phyloP scores from a whole-genome alignment of 2,113 vertebrate species.

The Agapornis roseicollis region DNA sequence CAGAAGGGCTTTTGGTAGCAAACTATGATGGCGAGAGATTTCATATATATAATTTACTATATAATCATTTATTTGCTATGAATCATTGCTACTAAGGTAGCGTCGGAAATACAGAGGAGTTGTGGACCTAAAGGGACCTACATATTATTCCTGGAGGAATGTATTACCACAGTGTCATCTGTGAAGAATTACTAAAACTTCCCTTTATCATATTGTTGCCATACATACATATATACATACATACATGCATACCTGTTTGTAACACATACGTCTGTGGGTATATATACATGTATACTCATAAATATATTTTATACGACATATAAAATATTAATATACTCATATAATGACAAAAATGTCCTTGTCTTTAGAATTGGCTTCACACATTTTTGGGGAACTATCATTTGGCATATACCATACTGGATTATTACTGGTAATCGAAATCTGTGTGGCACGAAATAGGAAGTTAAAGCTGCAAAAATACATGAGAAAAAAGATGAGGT shows the following conservation, averaged over 20 bases:
- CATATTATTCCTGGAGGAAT: not conserved
- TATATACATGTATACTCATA: not conserved
- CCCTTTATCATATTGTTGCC: not conserved
- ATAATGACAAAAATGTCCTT: not conserved
- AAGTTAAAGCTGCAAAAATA: not conserved
- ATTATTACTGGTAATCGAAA: not conserved
- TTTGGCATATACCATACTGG: not conserved
- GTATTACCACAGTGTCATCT: not conserved
- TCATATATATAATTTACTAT: not conserved
- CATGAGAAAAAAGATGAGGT: not conserved
- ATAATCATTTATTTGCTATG: not conserved
- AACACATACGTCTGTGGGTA: not conserved
- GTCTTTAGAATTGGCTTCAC: not conserved
- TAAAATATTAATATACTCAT: not conserved
- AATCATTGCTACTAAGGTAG: not conserved
- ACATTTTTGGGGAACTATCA: not conserved
- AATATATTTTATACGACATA: not conserved
- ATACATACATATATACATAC: not conserved
- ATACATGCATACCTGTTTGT: not conserved
- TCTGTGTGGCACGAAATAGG: not conserved
- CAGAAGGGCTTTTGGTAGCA: not conserved
- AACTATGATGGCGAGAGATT: not conserved
- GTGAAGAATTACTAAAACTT: not conserved
- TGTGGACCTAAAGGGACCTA: not conserved
- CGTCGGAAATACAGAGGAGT: not conserved